These are phyloP conservation scores for Lutjanus campechanus DNA, from an alignment of 2,797 vertebrate species.

Conservation along the genomic window DNA sequence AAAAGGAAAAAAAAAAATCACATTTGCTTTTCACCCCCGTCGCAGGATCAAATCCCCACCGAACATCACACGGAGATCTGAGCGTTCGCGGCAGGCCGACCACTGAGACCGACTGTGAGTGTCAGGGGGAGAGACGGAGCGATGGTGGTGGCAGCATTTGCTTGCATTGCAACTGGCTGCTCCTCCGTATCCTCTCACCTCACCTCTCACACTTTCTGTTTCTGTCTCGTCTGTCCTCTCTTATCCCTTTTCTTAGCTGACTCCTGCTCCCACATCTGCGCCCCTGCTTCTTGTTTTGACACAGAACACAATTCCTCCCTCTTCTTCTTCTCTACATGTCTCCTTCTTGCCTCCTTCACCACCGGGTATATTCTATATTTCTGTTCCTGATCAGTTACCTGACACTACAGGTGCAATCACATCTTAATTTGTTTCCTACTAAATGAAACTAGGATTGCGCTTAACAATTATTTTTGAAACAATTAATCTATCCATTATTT, in stretches of 20 bases:
- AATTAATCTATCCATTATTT: too few species aligned
- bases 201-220: neutral
- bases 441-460: too few species aligned
- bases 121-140: constrained; percentile 18
- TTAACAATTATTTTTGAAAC: too few species aligned
- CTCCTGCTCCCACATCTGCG: neutral
- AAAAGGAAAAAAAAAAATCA: neutral
- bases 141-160: neutral
- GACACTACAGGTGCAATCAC: neutral
- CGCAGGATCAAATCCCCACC: constrained; percentile 3
- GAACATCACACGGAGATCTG: constrained; percentile 25
- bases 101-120: constrained; percentile 36
- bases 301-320: neutral
- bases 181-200: neutral
- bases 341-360: too few species aligned
- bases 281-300: neutral
- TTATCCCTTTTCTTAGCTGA: neutral
- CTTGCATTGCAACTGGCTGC: neutral
- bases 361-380: neutral
- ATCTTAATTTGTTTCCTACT: neutral
- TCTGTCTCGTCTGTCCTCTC: neutral
- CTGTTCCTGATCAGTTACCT: neutral
- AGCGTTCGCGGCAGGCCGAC: constrained; percentile 23
- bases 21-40: constrained; percentile 42
- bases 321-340: neutral